phyloP scores from a whole-genome alignment of 2,797 vertebrate species.

The Momotus momota region DNA sequence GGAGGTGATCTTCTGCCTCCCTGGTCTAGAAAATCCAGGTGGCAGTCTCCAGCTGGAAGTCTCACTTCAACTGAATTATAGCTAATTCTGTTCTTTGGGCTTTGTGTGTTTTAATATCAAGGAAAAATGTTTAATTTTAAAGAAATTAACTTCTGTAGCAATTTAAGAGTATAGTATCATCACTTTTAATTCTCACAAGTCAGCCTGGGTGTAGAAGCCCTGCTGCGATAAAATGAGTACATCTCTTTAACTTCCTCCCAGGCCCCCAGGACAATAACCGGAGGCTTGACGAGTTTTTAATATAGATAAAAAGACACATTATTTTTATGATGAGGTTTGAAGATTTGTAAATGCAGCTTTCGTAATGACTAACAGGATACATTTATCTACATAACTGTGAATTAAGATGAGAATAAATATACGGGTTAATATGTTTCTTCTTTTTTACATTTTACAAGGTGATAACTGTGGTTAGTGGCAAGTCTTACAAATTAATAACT shows the following conservation, averaged over 20 bases:
- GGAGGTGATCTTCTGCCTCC: neutral
- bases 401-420: neutral
- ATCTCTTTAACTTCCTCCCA: neutral
- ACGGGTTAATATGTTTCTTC: neutral
- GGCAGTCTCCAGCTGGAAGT: neutral
- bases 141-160: neutral
- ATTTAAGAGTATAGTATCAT: neutral
- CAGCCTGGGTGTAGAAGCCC: neutral
- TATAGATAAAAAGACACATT: neutral
- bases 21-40: neutral
- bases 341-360: neutral
- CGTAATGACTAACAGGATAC: neutral
- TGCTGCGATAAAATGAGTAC: neutral
- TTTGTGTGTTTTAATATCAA: neutral
- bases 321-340: neutral
- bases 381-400: neutral
- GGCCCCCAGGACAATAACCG: neutral
- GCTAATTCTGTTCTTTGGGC: neutral
- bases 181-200: neutral
- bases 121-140: neutral
- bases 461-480: neutral
- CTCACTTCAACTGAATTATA: neutral
- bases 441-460: neutral
- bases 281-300: neutral
- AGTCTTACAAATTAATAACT: neutral